Evolutionary conservation across 2,888 invertebrate genomes (phyloP), one percentile per base, ranked within the genome.

Genomic region (Scaptomyza reducta): DNA sequence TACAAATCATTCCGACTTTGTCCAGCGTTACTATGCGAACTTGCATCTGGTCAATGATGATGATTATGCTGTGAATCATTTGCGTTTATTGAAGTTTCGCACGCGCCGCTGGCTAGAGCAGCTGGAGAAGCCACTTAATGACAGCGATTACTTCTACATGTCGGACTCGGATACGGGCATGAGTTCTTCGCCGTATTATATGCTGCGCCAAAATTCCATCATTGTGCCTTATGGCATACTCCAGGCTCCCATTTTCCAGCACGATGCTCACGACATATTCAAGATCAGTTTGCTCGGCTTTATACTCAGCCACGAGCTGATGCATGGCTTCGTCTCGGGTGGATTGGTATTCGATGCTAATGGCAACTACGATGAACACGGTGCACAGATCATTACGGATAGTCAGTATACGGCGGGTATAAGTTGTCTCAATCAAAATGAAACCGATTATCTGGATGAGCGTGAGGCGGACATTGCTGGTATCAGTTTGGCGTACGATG

Each of bases 401-500:
- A 22, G 38, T 0, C 60, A 41, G 6, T 80, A 72, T 10, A 13
- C 3, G 0, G 53, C 29, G 0, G 62, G 47, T 0, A 9, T 77
- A 0, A 14, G 46, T 3, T 87, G 90, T 44, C 38, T 84, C 25
- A 78, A 72, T 6, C 49, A 53, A 1, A 33, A 70, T 3, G 44
- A 71, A 10, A 84, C 90, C 0, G 63, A 70, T 0, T 80, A 69
- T 22, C 29, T 90, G 0, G 71, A 81, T 3, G 90, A 90, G 56
- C 88, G 89, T 1, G 67, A 87, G 3, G 90, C 90, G 0, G 91
- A 90, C 41, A 70, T 90, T 9, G 65, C 82, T 0, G 90, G 89
- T 0, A 65, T 90, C 0, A 79, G 87, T 6, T 53, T 90, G 10
- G 88, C 81, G 11, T 89, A 87, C 25, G 75, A 81, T 16, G 61